phyloP scores from a whole-genome alignment of 2,888 invertebrate species.

The Dichetophora obliterata region DNA sequence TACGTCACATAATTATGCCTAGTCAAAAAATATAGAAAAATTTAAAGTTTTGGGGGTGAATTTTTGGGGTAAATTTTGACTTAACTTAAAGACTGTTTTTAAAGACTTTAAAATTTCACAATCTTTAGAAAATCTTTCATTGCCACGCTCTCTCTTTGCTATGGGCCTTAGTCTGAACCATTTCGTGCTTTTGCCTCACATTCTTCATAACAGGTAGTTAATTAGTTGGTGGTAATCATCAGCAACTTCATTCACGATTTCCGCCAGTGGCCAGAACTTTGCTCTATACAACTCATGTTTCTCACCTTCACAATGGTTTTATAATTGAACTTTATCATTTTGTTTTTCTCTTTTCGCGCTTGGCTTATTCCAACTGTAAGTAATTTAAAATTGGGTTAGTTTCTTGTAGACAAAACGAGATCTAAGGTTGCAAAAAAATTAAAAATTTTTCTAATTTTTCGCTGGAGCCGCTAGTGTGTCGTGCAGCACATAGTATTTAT shows the following conservation, averaged over 20 bases:
- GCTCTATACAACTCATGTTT: neutral
- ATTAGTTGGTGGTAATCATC: neutral
- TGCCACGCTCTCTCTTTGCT: neutral
- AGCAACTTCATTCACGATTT: neutral
- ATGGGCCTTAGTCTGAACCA: neutral
- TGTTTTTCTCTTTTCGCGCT: neutral
- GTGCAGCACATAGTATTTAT: too few species aligned
- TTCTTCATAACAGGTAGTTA: neutral
- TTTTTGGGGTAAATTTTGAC: too few species aligned
- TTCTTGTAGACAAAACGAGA: constrained; percentile 15
- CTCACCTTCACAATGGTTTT: constrained; percentile 11
- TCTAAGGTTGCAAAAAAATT: neutral
- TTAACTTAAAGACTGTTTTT: too few species aligned
- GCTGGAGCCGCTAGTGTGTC: neutral
- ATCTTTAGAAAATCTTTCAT: too few species aligned
- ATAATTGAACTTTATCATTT: constrained; percentile 24
- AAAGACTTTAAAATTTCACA: too few species aligned
- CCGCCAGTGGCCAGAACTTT: neutral
- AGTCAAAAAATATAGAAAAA: too few species aligned
- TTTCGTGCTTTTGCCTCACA: neutral
- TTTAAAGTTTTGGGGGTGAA: too few species aligned
- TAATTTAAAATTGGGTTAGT: constrained; percentile 4
- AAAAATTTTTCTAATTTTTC: neutral
- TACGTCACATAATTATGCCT: too few species aligned
- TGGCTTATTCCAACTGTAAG: neutral